A percentile compares a stretch with the other conserved stretches of the same genome.
Conservation (phyloP, 2,113 vertebrate genomes). For the Lepus americanus region DNA sequence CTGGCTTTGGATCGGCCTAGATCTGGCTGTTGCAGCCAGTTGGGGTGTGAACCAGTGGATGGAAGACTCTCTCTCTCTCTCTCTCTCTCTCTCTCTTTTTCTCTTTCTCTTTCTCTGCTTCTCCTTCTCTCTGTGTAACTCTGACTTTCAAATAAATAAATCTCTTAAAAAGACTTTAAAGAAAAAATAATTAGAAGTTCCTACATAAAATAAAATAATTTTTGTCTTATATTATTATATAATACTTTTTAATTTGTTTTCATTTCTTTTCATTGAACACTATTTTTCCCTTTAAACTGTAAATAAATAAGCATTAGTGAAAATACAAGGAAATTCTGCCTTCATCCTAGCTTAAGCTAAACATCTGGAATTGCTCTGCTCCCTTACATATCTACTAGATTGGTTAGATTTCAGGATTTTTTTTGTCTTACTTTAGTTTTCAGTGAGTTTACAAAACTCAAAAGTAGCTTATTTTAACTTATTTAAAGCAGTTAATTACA, state of each 20-base stretch:
- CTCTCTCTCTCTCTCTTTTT: no score
- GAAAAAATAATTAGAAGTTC: background rate
- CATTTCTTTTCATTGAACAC: background rate
- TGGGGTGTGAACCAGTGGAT: no score
- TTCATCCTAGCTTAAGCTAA: background rate
- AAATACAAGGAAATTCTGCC: background rate
- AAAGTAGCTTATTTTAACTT: background rate
- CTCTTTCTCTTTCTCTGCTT: no score
- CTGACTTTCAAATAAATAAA: no score
- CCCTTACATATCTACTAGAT: background rate
- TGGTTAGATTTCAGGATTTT: background rate
- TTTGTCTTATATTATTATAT: background rate
- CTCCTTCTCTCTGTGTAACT: no score
- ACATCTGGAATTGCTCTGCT: background rate
- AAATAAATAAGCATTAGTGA: background rate
- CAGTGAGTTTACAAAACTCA: slow-evolving; percentile 1
- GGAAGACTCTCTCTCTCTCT: no score
- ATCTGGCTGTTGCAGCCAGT: no score
- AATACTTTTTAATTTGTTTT: slow-evolving; percentile 11
- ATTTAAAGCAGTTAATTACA: slow-evolving; percentile 55
- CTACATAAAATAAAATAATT: background rate
- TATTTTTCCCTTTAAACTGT: background rate
- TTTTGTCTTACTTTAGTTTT: background rate
- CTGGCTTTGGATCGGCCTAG: no score
- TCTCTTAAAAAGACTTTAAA: no score